These are phyloP conservation scores for Drosophila mettleri DNA, from an alignment of 2,888 invertebrate species.

Conservation along the genomic window DNA sequence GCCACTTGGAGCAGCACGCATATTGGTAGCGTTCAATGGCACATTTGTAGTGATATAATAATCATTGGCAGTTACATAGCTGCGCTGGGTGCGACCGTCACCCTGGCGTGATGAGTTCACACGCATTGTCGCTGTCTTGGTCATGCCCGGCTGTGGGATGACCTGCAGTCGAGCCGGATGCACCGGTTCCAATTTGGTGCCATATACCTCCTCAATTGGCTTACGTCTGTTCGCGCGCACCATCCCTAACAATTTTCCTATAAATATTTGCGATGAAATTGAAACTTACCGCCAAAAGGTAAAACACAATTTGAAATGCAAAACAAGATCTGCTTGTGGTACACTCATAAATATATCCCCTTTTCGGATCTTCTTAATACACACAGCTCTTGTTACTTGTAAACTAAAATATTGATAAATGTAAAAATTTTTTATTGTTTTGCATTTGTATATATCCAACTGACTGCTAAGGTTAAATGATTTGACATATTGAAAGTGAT, in stretches of 20 bases:
- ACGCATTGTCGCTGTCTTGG: slow-evolving; percentile 59
- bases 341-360: slow-evolving; percentile 21
- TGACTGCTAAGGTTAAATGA: slow-evolving; percentile 49
- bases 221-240: slow-evolving; percentile 79
- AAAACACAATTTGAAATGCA: slow-evolving; percentile 20
- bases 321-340: slow-evolving; percentile 6
- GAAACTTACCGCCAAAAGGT: slow-evolving; percentile 37
- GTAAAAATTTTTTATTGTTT: slow-evolving; percentile 47
- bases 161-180: slow-evolving; percentile 53
- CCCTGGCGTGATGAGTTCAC: slow-evolving; percentile 42
- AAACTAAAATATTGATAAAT: slow-evolving; percentile 52
- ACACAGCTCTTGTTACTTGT: slow-evolving; percentile 35
- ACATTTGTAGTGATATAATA: slow-evolving; percentile 69
- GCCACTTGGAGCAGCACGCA: slow-evolving; percentile 36
- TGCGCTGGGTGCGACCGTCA: slow-evolving; percentile 65
- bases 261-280: neutral
- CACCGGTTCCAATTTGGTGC: slow-evolving; percentile 66
- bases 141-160: slow-evolving; percentile 41
- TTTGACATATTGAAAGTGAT: slow-evolving; percentile 1
- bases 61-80: slow-evolving; percentile 66
- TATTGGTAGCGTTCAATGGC: slow-evolving; percentile 52
- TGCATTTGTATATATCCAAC: slow-evolving; percentile 54
- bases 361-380: slow-evolving; percentile 10
- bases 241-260: slow-evolving; percentile 55
- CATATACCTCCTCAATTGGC: slow-evolving; percentile 81